Base-by-base conservation (phyloP, 2,113 vertebrate species). In the Hippolais icterina region DNA sequence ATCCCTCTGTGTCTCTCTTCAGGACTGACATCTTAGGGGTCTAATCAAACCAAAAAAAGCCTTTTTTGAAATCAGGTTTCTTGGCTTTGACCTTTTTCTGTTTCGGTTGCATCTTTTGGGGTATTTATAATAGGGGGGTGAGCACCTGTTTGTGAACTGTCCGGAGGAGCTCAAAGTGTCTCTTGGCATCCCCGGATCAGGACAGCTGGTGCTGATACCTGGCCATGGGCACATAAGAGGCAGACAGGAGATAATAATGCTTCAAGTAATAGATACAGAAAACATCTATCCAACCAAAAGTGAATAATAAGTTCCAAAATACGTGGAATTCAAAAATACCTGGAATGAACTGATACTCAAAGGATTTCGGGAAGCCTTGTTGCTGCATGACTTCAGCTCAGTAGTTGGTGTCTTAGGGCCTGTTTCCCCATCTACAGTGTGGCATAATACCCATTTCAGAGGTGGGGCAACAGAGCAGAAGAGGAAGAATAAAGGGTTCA, bases 71-170 rank as follows among this genome's bases (percentile, higher is more conserved):
- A 66, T 71, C 35, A 42, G 4, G 1, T 24, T 42, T 78, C 24
- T 57, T 63, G 46, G 33, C 70, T 71, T 68, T 54, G 42, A 72
- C 64, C 11, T 64, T 11, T 41, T 80, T 39, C 60, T 15, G 6
- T 27, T 89, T 81, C 50, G 90, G 23, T 64, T 68, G n/a, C 22
- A 28, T 54, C 56, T 85, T 75, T 68, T 4, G n/a, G 44, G 15
- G 31, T 70, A 47, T 54, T 79, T 85, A 5, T 65, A 52, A 12
- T 4, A 57, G 28, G 27, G 28, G 24, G 24, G 20, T 49, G 47
- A 74, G 31, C 3, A 1, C 1, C 0, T 22, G 37, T 56, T 83
- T 0, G 3, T 39, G 44, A 77, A 18, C 24, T 1, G 0, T 35
- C 0, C 0, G 9, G 56, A 72, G 57, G 16, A 86, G 44, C 41